These are phyloP conservation scores for Hydropotes inermis DNA, from an alignment of 2,113 vertebrate genomes.

Conservation along the genomic window DNA sequence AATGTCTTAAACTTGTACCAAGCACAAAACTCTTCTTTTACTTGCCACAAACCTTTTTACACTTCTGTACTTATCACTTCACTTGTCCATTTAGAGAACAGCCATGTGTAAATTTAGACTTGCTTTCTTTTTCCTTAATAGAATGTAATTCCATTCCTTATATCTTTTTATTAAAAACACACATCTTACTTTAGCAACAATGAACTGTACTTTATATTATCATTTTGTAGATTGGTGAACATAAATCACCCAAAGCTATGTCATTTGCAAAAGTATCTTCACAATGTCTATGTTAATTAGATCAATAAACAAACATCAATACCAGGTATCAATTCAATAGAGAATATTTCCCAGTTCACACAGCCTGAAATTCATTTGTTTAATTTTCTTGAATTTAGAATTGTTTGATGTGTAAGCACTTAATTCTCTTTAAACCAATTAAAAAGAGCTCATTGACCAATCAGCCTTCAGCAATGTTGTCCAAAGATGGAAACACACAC, in stretches of 20 bases:
- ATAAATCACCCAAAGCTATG: not conserved
- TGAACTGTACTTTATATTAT: not conserved
- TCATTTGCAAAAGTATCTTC: not conserved
- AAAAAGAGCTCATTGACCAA: not conserved
- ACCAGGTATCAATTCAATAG: not conserved
- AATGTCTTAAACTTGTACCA: too few species aligned
- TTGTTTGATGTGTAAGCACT: not conserved
- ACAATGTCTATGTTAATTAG: not conserved
- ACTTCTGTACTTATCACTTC: too few species aligned
- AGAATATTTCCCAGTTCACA: not conserved
- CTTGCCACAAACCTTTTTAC: too few species aligned
- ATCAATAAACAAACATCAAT: not conserved
- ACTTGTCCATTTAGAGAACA: too few species aligned
- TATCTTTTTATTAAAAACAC: not conserved
- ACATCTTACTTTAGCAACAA: not conserved
- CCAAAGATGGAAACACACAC: not conserved
- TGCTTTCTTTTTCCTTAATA: too few species aligned
- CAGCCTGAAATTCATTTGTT: not conserved
- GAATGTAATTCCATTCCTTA: not conserved
- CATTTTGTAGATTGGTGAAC: not conserved
- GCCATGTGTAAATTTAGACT: too few species aligned
- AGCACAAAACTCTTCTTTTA: too few species aligned
- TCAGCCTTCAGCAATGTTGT: not conserved
- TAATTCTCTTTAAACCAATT: not conserved
- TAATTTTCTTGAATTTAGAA: not conserved